Evolutionary conservation across 2,113 vertebrate genomes (phyloP), one percentile per base, ranked within the genome.

Genomic region (Oncorhynchus nerka): DNA sequence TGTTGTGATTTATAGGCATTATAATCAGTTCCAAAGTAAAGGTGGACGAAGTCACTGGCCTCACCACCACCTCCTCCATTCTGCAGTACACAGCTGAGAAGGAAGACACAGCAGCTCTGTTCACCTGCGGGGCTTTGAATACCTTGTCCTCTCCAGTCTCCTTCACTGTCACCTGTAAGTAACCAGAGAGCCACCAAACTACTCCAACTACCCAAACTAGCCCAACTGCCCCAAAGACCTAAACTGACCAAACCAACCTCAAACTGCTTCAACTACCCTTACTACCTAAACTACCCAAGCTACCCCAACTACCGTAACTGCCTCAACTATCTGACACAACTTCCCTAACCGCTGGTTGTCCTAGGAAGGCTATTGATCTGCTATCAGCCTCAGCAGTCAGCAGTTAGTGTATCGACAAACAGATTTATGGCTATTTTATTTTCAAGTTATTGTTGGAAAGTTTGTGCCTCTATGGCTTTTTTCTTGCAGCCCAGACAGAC

Each of bases 141-240:
- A 94, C 30, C 90, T 93, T 88, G 70, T 96, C 97, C 73, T 86
- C 94, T 74, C 84, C 94, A 22, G 70, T 89, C 81, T 87, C 91
- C 76, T 94, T 98, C 5, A 91, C 93, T 76, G 92, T 99, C 88
- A 95, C 95, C 84, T 99, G 97, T 99, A 93, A 96, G 97, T 96
- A 39, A 15, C 19, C 24, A 8, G 24, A 68, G 16, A 68, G 30
- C 59, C 59, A 61, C 59, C 39, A n/a, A 61, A 61, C n/a, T 61
- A 9, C 9, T 45, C 39, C 55, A 57, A 57, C 55, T 57, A 20
- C 20, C 55, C 55, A 57, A 45, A 45, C 39, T 16, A 57, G 13
- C 19, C 34, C 39, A 57, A 57, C 55, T 57, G 16, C 55, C 55
- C 55, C 55, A 57, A 57, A 57, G 20, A 20, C 55, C 55, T 57